Conservation (phyloP, 2,888 invertebrate genomes). For the Drosophila picticornis region DNA sequence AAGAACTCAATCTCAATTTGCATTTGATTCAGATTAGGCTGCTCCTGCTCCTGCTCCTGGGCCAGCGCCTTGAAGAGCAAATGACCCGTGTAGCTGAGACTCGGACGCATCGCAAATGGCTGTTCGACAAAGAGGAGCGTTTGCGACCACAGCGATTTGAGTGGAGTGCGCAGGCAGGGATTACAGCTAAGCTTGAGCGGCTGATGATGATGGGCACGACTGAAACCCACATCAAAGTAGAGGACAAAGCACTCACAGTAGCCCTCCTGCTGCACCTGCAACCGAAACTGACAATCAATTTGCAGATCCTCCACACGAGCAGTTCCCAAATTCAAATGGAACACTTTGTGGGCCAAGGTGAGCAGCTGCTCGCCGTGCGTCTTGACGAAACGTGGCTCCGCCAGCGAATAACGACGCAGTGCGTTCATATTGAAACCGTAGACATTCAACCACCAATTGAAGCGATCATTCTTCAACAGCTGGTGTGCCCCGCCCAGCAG, state of each 20-base stretch:
- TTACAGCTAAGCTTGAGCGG: slow-evolving; percentile 51
- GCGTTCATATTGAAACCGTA: slow-evolving; percentile 99
- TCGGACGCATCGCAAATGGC: slow-evolving; percentile 50
- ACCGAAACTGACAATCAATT: slow-evolving; percentile 34
- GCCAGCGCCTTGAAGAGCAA: slow-evolving; percentile 27
- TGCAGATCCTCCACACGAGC: slow-evolving; percentile 28
- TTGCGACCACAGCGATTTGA: slow-evolving; percentile 59
- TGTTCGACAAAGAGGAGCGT: slow-evolving; percentile 60
- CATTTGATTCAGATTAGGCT: slow-evolving; percentile 42
- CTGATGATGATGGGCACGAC: slow-evolving; percentile 47
- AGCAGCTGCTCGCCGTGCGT: slow-evolving; percentile 24
- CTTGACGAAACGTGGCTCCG: slow-evolving; percentile 89
- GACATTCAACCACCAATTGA: slow-evolving; percentile 99
- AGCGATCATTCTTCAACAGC: slow-evolving; percentile 99
- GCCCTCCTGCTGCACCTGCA: slow-evolving; percentile 41
- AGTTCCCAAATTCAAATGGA: slow-evolving; percentile 39
- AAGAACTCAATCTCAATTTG: slow-evolving; percentile 49
- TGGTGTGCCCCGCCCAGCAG: slow-evolving; percentile 96
- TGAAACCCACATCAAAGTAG: slow-evolving; percentile 69
- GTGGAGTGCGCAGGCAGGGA: slow-evolving; percentile 38
- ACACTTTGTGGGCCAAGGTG: slow-evolving; percentile 55
- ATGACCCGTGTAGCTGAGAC: slow-evolving; percentile 44
- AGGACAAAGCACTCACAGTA: slow-evolving; percentile 56
- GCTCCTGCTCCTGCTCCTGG: not conserved
- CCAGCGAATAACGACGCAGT: slow-evolving; percentile 96